Base-by-base conservation (phyloP, 2,888 invertebrate genomes). In the Siphlonurus alternatus region DNA sequence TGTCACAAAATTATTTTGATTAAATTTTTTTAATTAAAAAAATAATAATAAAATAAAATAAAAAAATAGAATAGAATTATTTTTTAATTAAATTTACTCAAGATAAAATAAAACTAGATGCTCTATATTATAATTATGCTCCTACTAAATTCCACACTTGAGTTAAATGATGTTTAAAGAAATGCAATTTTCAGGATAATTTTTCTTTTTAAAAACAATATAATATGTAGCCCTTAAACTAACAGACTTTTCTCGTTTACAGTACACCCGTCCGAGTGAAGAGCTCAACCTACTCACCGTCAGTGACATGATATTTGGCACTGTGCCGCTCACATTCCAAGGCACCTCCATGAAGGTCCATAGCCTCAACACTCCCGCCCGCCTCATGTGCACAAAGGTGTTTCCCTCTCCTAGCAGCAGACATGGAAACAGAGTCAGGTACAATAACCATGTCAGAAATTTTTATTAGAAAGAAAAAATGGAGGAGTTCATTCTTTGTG, bases 291-390 rank as follows among this genome's bases (percentile, higher is more conserved):
- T 85, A 67, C 80, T 93, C n/a, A 22, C 56, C 56, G n/a, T 56
- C 73, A 89, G 91, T 69, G 94, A 94, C 80, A 91, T 94, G 89
- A 87, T 93, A 70, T 94, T 94, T 75, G 94, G 94, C 5, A 87
- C 92, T 1, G 87, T 91, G 62, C 90, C 92, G 1, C 88, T 94
- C 88, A 88, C 89, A 69, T 92, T 86, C 76, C 84, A 86, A 72
- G 92, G 90, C 64, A 85, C 89, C 53, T 87, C 90, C n/a, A 81
- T 92, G 68, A 94, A 94, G 80, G 89, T 90, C 66, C 88, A 88
- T 73, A 80, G 82, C 66, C 80, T 87, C 73, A 81, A 76, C 63
- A 72, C 73, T 56, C 77, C 77, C 24, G 70, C 73, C 2, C 74
- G 76, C 67, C 69, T 78, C 60, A 76, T 79, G 75, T 70, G 78